Percentiles rank a stretch among this genome's conserved stretches.
Evolutionary conservation across 2,113 vertebrate species (phyloP).

Genomic region (Melanerpes aurifrons): DNA sequence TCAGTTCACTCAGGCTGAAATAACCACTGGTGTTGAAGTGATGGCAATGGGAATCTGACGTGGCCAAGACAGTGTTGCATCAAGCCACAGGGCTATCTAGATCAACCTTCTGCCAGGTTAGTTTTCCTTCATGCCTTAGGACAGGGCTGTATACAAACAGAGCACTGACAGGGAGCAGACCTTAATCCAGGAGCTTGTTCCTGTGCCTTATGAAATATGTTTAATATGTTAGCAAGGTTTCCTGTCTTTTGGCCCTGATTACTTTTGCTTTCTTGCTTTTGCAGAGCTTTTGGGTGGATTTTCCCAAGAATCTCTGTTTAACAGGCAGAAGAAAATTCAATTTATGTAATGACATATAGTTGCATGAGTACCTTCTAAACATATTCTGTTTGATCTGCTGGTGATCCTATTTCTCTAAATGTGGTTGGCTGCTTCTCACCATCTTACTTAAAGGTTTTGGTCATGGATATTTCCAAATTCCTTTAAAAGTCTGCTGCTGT

Average conservation of each 20-base stretch:
- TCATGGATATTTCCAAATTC: background rate
- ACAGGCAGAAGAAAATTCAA: background rate
- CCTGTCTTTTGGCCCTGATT: background rate
- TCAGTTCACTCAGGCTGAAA: background rate
- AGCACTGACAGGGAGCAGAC: background rate
- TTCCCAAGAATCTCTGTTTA: background rate
- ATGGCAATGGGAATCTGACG: background rate
- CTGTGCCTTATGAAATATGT: accelerated
- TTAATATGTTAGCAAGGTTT: background rate
- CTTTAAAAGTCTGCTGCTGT: background rate
- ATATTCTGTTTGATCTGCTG: background rate
- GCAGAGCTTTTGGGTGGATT: background rate
- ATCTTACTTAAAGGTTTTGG: background rate
- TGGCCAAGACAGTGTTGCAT: background rate
- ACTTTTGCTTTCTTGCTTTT: background rate
- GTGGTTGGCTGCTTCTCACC: background rate
- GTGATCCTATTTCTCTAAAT: background rate
- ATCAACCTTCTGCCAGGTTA: background rate
- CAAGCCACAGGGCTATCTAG: background rate
- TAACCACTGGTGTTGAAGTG: background rate
- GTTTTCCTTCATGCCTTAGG: background rate
- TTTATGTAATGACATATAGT: background rate
- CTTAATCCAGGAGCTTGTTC: background rate
- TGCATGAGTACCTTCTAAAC: background rate
- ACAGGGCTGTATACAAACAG: background rate